Evolutionary conservation across 2,113 vertebrate genomes (phyloP), one percentile per base, ranked within the genome.

Genomic region (Neogobius melanostomus): DNA sequence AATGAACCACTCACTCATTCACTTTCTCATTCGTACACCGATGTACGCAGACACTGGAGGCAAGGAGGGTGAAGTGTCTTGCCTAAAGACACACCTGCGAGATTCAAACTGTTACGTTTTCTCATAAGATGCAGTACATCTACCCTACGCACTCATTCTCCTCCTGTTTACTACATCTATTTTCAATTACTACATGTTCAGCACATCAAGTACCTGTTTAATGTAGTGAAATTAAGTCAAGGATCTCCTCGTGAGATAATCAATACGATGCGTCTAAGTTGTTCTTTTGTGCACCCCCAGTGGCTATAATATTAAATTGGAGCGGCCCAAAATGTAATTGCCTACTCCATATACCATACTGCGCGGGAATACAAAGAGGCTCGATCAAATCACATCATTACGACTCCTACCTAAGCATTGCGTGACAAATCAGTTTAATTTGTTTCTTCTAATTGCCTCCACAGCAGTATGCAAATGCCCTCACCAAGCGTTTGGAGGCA

Each of bases 351-450:
- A 69, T 76, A 62, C 12, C 56, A 66, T 63, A 71, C 15, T 47
- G 45, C 42, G 17, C 51, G 59, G 52, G 59, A 78, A 62, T 46
- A 59, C 60, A 67, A 76, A 65, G 51, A 10, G 42, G 42, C 14
- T 46, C 6, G 69, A 75, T 79, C 72, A 49, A 77, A 81, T 79
- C 56, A 69, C 15, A 64, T 6, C 80, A 76, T 75, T 68, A 48
- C 16, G 64, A 76, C 70, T 11, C 1, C 44, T 52, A 47, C 21
- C 68, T 62, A 69, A 69, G 74, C 60, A 76, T 80, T 68, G 48
- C 36, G 44, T 82, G 79, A 87, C 67, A 68, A 79, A 82, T 76
- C 75, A 59, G 21, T 72, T 84, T 59, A 77, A 79, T 84, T 82
- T 45, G 11, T 28, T 71, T 16, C 59, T 80, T 77, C 79, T 82